A percentile compares a stretch with the other conserved stretches of the same genome.
Conservation (phyloP, 2,113 vertebrate species). For the Trematocara nigrifrons region DNA sequence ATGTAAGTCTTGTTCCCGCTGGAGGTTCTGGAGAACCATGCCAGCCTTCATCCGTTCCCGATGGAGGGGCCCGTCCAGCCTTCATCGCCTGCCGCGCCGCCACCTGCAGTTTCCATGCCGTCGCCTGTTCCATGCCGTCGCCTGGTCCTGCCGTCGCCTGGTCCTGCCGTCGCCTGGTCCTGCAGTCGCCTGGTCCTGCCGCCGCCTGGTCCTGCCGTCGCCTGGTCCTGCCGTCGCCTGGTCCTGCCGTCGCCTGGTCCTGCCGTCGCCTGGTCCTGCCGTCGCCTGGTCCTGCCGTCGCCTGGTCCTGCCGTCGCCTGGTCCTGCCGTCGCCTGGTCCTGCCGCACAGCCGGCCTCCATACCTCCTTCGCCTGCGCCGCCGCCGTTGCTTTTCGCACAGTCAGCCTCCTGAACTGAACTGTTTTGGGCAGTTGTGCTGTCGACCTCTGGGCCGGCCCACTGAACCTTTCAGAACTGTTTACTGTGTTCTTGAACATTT, state of each 20-base stretch:
- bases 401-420: neutral
- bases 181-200: neutral
- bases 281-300: too few species aligned
- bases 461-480: neutral
- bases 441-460: neutral
- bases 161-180: too few species aligned
- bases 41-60: rapidly evolving
- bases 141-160: neutral
- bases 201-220: too few species aligned
- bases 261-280: too few species aligned
- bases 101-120: neutral
- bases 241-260: too few species aligned
- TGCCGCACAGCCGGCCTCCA: rapidly evolving
- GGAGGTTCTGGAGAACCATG: too few species aligned
- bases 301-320: too few species aligned
- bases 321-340: neutral
- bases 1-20: too few species aligned
- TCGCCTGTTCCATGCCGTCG: too few species aligned
- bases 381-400: rapidly evolving
- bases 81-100: rapidly evolving
- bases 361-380: rapidly evolving
- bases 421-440: neutral
- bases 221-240: too few species aligned
- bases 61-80: neutral
- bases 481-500: neutral